These are phyloP conservation scores for Nymphalis polychloros DNA, from an alignment of 2,888 invertebrate genomes.

Conservation along the genomic window DNA sequence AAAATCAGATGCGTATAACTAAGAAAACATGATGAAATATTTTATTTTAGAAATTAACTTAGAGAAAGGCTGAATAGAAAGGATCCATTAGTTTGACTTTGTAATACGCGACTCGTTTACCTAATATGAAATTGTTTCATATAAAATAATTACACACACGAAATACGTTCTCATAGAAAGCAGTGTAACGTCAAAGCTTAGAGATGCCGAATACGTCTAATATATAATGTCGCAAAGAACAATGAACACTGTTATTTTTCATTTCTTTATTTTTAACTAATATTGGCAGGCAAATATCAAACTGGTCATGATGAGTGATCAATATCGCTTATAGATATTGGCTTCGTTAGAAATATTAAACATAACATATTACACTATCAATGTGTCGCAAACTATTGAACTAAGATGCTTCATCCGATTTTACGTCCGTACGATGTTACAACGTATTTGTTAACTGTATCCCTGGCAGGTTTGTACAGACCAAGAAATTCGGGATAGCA, in stretches of 20 bases:
- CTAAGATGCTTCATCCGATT: too few relatives aligned
- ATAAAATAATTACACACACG: not conserved
- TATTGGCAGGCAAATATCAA: too few relatives aligned
- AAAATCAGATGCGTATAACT: not conserved
- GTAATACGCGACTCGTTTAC: not conserved
- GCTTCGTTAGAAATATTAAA: too few relatives aligned
- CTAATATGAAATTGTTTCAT: not conserved
- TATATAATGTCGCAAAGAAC: not conserved
- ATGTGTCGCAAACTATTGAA: too few relatives aligned
- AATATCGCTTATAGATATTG: too few relatives aligned
- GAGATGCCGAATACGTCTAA: not conserved
- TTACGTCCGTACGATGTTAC: too few relatives aligned
- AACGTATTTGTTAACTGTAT: too few relatives aligned
- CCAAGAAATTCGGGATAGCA: too few relatives aligned
- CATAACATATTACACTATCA: too few relatives aligned
- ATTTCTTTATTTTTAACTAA: not conserved
- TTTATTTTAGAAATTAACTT: not conserved
- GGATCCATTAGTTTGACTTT: not conserved
- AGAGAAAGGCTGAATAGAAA: too few relatives aligned
- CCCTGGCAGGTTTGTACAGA: too few relatives aligned
- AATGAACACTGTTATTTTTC: not conserved
- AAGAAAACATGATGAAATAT: not conserved
- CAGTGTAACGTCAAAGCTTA: not conserved
- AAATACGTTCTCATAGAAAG: not conserved
- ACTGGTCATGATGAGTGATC: too few relatives aligned